Evolutionary conservation across 2,888 invertebrate species (phyloP), one percentile per base, ranked within the genome.

Genomic region (Cryptophagus acutangulus): DNA sequence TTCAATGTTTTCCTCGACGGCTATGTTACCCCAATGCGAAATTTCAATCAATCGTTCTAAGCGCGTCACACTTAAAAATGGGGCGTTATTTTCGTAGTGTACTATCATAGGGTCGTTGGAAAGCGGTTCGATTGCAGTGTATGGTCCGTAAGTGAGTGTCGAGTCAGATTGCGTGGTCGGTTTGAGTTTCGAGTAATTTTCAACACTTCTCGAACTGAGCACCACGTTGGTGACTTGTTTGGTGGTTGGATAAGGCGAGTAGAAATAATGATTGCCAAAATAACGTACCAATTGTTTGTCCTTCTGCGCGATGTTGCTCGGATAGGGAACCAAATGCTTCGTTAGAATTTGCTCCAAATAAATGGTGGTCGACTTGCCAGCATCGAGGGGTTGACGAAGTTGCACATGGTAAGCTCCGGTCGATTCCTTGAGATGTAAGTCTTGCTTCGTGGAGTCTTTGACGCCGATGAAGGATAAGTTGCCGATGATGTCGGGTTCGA

Each of bases 11-110:
- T 99, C 99, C 66, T 97, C 95, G 1, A 99, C 78, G 14, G 97
- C 97, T 58, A 99, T 90, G 62, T 97, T 96, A 5, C 97, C 97
- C 99, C 99, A 99, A 67, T 99, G 97, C 0, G 97, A 99, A 2
- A 99, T 82, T 72, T 99, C 97, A 57, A 99, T 87, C 0, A 81
- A 73, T 34, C 99, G 78, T 55, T 89, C 87, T 52, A 99, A 69
- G 31, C 78, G 77, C 0, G 87, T 88, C 0, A 96, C 91, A n/a
- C 91, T 90, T 51, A 99, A 71, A 71, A 99, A 99, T 17, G 97
- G 95, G 26, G 87, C 79, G 66, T 95, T 94, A 69, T 96, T 99
- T 70, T 96, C 97, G 65, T 85, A 96, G 68, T 99, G 99, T 20
- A 97, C 74, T 26, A 72, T 72, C 54, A 96, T 66, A 51, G 83